These are phyloP conservation scores for Steinernema feltiae DNA, from an alignment of 1,140 invertebrate genomes.

Conservation along the genomic window DNA sequence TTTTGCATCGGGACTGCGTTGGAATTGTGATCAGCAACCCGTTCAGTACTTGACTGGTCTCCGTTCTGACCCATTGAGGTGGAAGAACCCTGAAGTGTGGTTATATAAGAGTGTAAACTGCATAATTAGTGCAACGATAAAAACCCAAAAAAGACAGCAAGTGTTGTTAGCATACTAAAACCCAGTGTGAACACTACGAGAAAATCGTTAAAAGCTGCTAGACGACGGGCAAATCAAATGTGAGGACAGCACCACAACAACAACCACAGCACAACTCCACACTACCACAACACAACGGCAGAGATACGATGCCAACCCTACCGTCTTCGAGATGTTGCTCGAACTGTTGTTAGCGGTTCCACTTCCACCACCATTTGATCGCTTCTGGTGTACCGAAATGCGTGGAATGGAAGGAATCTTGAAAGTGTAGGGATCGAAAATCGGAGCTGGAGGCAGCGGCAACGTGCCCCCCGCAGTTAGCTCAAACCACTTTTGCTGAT, in stretches of 20 bases:
- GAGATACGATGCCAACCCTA: background rate
- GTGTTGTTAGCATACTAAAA: background rate
- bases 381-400: background rate
- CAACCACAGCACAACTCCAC: background rate
- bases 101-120: too few relatives aligned
- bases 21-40: background rate
- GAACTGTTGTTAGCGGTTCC: background rate
- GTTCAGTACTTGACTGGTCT: background rate
- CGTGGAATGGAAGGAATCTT: slow-evolving; percentile 7
- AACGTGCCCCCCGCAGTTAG: background rate
- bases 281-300: background rate
- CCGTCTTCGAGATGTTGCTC: background rate
- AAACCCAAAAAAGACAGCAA: background rate
- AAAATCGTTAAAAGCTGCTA: background rate
- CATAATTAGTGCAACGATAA: background rate
- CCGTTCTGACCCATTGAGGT: background rate
- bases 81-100: background rate
- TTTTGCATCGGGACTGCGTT: background rate
- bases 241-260: too few relatives aligned
- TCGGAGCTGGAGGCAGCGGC: background rate
- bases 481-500: slow-evolving; percentile 12
- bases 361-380: background rate
- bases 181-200: background rate
- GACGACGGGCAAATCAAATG: too few relatives aligned
- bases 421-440: slow-evolving; percentile 9